Percentiles rank a stretch among this genome's conserved stretches.
Evolutionary conservation across 2,888 invertebrate genomes (phyloP).

Genomic region (Physocephala rufipes): DNA sequence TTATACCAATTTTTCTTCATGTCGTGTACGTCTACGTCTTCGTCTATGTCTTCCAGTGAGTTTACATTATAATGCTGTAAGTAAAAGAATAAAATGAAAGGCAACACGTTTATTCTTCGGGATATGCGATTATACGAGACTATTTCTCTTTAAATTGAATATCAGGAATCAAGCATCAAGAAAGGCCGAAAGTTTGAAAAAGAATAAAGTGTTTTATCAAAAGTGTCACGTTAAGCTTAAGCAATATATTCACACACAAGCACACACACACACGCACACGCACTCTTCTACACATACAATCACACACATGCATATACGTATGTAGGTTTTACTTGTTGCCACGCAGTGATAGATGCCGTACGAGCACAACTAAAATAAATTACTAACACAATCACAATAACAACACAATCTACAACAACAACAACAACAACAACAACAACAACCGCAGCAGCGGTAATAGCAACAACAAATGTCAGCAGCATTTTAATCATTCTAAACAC

Average conservation of each 20-base stretch:
- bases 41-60: too few species aligned
- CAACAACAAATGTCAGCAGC: constrained; percentile 41
- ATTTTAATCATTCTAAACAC: constrained; percentile 58
- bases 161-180: too few species aligned
- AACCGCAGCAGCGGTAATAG: background rate
- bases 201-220: constrained; percentile 15
- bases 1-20: too few species aligned
- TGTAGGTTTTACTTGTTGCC: too few species aligned
- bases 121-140: too few species aligned
- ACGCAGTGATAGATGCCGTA: background rate
- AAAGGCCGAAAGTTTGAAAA: background rate
- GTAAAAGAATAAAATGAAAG: too few species aligned
- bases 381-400: background rate
- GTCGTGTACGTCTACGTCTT: too few species aligned
- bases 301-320: too few species aligned
- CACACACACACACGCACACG: background rate
- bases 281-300: background rate
- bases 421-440: constrained; percentile 2
- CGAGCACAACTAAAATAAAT: background rate
- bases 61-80: too few species aligned
- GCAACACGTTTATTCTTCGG: too few species aligned
- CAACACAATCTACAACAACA: background rate
- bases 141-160: too few species aligned
- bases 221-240: constrained; percentile 30
- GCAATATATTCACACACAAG: constrained; percentile 4